A percentile compares a stretch with the other conserved stretches of the same genome.
These are phyloP conservation scores for Diarsia dahlii DNA, from an alignment of 2,888 invertebrate species.

Conservation along the genomic window DNA sequence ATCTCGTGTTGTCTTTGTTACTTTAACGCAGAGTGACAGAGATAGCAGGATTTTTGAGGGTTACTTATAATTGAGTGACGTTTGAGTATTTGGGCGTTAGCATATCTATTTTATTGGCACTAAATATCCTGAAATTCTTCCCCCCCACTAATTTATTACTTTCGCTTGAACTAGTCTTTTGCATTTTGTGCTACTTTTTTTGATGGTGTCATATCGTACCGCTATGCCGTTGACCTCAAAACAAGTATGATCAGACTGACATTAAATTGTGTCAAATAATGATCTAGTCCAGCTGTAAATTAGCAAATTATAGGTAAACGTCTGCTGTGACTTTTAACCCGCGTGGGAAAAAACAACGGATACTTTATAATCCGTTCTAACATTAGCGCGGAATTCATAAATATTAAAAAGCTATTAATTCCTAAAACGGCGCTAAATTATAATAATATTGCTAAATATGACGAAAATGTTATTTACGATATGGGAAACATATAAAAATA, in stretches of 20 bases:
- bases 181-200: background rate
- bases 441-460: slow-evolving; percentile 39
- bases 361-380: slow-evolving; percentile 27
- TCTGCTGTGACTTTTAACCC: slow-evolving; percentile 45
- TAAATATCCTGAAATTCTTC: too few species aligned
- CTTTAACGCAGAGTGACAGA: too few species aligned
- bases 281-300: slow-evolving; percentile 15
- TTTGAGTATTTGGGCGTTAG: too few species aligned
- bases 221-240: slow-evolving; percentile 4
- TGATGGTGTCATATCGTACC: background rate
- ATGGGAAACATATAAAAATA: slow-evolving; percentile 28
- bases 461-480: slow-evolving; percentile 48
- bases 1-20: too few species aligned
- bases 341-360: slow-evolving; percentile 49
- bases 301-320: slow-evolving; percentile 24
- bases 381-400: slow-evolving; percentile 40
- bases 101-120: too few species aligned
- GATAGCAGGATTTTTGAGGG: too few species aligned
- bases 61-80: too few species aligned
- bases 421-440: slow-evolving; percentile 35
- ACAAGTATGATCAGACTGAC: slow-evolving; percentile 2
- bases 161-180: too few species aligned
- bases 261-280: slow-evolving; percentile 23
- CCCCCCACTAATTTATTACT: too few species aligned
- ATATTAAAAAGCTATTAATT: slow-evolving; percentile 46